Conservation (phyloP, 1,140 invertebrate species). For the Nixonia krombeini region DNA sequence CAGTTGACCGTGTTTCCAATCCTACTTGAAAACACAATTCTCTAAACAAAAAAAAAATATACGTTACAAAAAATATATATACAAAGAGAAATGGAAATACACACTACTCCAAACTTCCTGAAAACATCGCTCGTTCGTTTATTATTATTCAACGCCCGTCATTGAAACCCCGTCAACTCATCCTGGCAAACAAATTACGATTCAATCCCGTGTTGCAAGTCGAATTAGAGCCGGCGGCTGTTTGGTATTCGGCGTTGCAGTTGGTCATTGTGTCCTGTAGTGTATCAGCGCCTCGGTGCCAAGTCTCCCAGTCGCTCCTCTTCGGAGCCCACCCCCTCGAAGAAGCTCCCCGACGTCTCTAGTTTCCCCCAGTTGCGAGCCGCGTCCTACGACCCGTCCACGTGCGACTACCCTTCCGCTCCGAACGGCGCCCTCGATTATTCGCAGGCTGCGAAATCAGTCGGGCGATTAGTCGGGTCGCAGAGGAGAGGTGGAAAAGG, state of each 20-base stretch:
- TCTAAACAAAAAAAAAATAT: not conserved
- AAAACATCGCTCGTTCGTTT: no score
- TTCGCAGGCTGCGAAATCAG: no score
- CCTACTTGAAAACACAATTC: no score
- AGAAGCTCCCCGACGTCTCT: no score
- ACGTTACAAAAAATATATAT: not conserved
- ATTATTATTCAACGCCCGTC: not conserved
- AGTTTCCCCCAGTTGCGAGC: no score
- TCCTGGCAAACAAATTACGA: not conserved
- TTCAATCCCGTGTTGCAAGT: not conserved
- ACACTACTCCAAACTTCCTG: no score
- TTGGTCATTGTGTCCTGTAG: not conserved
- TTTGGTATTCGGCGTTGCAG: not conserved
- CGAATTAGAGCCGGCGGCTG: not conserved
- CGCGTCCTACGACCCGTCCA: no score
- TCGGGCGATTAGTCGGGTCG: no score
- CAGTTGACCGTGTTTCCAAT: no score
- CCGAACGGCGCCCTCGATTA: not conserved
- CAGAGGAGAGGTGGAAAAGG: no score
- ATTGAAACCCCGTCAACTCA: not conserved
- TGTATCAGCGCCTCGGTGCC: not conserved
- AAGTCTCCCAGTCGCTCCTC: not conserved
- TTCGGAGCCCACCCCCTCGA: no score
- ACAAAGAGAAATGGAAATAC: no score
- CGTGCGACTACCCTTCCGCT: not conserved